Evolutionary conservation across 2,113 vertebrate species (phyloP).

Genomic region (Megaceryle maxima): DNA sequence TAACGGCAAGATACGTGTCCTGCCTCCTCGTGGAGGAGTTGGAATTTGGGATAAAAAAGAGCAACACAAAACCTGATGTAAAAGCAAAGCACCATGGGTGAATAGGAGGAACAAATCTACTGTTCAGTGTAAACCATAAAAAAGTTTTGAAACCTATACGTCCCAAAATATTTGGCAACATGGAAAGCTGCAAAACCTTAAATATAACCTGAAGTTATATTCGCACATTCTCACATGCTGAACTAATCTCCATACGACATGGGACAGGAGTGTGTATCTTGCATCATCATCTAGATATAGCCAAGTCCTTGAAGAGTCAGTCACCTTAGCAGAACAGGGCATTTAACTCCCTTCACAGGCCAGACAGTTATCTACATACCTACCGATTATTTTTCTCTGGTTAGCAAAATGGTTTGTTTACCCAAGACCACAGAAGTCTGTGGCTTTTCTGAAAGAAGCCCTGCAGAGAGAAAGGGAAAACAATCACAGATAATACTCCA

Average conservation of each 20-base stretch:
- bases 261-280: neutral
- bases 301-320: neutral
- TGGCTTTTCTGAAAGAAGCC: slow-evolving; percentile 27
- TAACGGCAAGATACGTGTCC: neutral
- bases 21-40: neutral
- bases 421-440: slow-evolving; percentile 27
- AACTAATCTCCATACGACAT: neutral
- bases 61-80: neutral
- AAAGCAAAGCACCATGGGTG: neutral
- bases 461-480: slow-evolving; percentile 29
- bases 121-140: neutral
- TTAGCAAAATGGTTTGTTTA: slow-evolving; percentile 30
- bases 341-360: neutral
- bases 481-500: slow-evolving; percentile 58
- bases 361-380: neutral
- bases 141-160: neutral
- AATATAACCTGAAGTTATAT: neutral
- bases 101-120: neutral
- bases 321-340: neutral
- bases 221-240: neutral
- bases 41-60: neutral
- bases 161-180: neutral
- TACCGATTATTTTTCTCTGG: neutral
- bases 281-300: neutral
- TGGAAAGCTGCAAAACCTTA: neutral